A percentile compares a stretch with the other conserved stretches of the same genome.
Conservation (phyloP, 2,113 vertebrate genomes). For the Alligator mississippiensis region DNA sequence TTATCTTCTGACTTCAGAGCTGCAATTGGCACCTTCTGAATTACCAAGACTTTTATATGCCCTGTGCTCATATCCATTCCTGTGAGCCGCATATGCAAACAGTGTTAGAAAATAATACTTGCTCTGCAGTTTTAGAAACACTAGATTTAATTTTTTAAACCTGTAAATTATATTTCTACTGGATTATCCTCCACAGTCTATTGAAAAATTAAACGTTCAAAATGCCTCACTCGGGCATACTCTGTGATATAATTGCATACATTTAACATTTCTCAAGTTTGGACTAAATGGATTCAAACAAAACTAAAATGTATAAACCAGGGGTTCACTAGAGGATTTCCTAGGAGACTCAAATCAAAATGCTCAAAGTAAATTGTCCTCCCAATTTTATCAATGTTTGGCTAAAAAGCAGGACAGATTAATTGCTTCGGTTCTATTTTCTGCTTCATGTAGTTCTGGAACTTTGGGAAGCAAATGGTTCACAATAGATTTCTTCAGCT, state of each 20-base stretch:
- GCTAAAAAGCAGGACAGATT: constrained; percentile 29
- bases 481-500: not conserved
- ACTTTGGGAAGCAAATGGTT: not conserved
- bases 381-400: not conserved
- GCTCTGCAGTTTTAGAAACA: not conserved
- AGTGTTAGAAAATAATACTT: not conserved
- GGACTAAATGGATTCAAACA: not conserved
- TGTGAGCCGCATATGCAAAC: not conserved
- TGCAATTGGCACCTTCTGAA: not conserved
- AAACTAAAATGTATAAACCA: not conserved
- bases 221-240: not conserved
- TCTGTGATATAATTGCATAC: not conserved
- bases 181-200: not conserved
- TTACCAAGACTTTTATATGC: not conserved
- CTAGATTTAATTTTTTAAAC: not conserved
- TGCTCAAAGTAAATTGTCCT: not conserved
- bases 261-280: constrained; percentile 19
- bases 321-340: not conserved
- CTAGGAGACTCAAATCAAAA: not conserved
- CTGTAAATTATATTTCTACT: not conserved
- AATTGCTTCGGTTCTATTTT: not conserved
- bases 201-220: not conserved
- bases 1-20: not conserved
- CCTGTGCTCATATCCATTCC: not conserved
- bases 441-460: not conserved